Conservation (phyloP, 2,888 invertebrate species). For the Tortricodes alternella region DNA sequence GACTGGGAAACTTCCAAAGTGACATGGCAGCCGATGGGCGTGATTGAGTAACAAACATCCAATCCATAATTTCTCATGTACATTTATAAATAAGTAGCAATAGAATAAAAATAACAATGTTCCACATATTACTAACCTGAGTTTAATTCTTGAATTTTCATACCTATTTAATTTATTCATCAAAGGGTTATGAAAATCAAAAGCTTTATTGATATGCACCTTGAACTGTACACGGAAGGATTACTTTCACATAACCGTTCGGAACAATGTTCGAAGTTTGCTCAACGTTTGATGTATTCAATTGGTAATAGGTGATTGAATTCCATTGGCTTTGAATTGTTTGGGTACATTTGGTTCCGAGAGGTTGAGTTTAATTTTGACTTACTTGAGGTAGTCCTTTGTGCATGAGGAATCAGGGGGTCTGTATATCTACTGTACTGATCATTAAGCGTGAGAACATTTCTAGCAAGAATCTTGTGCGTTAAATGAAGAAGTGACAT, state of each 20-base stretch:
- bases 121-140: too few relatives aligned
- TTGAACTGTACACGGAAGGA: neutral
- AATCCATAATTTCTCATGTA: too few relatives aligned
- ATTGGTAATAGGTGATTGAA: constrained; percentile 40
- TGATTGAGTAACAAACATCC: too few relatives aligned
- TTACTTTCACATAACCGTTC: neutral
- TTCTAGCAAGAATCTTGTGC: neutral
- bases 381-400: constrained; percentile 24
- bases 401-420: neutral
- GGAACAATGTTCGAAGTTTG: constrained; percentile 30
- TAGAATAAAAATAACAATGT: too few relatives aligned
- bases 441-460: neutral
- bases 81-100: too few relatives aligned
- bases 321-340: constrained; percentile 36
- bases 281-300: constrained; percentile 39
- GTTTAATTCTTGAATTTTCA: neutral
- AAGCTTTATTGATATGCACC: too few relatives aligned
- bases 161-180: too few relatives aligned
- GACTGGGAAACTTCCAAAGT: too few relatives aligned
- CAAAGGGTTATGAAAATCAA: neutral
- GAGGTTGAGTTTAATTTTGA: constrained; percentile 24
- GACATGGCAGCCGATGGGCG: too few relatives aligned
- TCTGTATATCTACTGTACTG: constrained; percentile 1
- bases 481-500: too few relatives aligned
- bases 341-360: constrained; percentile 18